Conservation (phyloP, 2,113 vertebrate genomes). For the Paracanthobrama guichenoti region DNA sequence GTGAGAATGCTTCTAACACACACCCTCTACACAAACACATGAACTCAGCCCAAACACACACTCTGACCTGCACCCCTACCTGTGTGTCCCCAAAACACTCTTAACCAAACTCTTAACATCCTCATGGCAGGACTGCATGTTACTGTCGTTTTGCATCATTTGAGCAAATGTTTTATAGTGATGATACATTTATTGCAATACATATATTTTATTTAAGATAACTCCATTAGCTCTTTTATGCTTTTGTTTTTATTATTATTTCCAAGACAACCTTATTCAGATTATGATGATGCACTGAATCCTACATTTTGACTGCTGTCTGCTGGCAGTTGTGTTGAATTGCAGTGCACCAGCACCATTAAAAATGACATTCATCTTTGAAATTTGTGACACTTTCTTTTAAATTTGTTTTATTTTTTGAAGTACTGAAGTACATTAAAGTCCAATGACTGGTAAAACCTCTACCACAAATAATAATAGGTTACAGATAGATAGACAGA, state of each 20-base stretch:
- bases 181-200: neutral
- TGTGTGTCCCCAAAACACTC: slow-evolving; percentile 50
- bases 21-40: slow-evolving; percentile 62
- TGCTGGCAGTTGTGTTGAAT: slow-evolving; percentile 22
- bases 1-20: slow-evolving; percentile 58
- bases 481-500: neutral
- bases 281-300: neutral
- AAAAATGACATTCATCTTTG: neutral
- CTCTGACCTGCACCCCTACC: slow-evolving; percentile 48
- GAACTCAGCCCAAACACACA: slow-evolving; percentile 57
- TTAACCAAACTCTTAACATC: slow-evolving; percentile 14
- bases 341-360: neutral
- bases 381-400: neutral
- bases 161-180: neutral
- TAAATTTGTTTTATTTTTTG: neutral
- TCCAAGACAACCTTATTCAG: neutral
- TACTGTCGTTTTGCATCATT: neutral
- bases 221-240: neutral
- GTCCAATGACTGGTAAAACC: neutral
- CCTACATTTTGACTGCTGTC: neutral
- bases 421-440: neutral
- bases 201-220: slow-evolving; percentile 9
- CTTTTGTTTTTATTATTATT: neutral
- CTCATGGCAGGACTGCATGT: neutral
- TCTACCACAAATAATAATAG: neutral